Evolutionary conservation across 2,888 invertebrate species (phyloP).

Genomic region (Brachyopa scutellaris): DNA sequence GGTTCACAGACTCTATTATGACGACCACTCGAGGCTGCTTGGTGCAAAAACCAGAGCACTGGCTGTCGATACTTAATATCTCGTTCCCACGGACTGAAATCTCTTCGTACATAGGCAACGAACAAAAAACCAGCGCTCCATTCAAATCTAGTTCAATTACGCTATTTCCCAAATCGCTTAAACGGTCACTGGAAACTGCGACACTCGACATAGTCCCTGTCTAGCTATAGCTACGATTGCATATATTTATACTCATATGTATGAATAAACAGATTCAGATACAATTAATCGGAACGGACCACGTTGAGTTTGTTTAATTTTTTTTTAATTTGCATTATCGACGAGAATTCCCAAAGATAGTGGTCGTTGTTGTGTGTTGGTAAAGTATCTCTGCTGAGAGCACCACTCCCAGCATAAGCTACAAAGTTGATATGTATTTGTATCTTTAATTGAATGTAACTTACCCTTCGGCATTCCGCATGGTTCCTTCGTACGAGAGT

Average conservation of each 20-base stretch:
- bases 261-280: conserved; percentile 19
- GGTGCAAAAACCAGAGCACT: conserved; percentile 25
- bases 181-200: conserved; percentile 44
- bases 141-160: conserved; percentile 69
- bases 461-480: conserved; percentile 98
- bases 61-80: conserved; percentile 49
- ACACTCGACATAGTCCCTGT: background rate
- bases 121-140: conserved; percentile 32
- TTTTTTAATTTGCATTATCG: conserved; percentile 22
- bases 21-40: conserved; percentile 18
- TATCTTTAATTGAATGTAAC: conserved; percentile 75
- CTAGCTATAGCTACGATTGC: too few species aligned
- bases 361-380: too few species aligned
- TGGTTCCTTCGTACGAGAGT: conserved; percentile 92
- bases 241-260: too few species aligned
- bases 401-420: conserved; percentile 52
- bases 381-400: background rate
- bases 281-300: conserved; percentile 16
- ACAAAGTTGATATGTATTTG: too few species aligned
- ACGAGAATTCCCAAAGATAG: background rate
- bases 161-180: conserved; percentile 67
- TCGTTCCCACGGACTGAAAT: conserved; percentile 63
- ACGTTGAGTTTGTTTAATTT: background rate
- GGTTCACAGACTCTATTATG: conserved; percentile 37
- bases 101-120: background rate